A percentile compares a stretch with the other conserved stretches of the same genome.
These are phyloP conservation scores for Amphiprion percula DNA, from an alignment of 2,113 vertebrate species.

Conservation along the genomic window DNA sequence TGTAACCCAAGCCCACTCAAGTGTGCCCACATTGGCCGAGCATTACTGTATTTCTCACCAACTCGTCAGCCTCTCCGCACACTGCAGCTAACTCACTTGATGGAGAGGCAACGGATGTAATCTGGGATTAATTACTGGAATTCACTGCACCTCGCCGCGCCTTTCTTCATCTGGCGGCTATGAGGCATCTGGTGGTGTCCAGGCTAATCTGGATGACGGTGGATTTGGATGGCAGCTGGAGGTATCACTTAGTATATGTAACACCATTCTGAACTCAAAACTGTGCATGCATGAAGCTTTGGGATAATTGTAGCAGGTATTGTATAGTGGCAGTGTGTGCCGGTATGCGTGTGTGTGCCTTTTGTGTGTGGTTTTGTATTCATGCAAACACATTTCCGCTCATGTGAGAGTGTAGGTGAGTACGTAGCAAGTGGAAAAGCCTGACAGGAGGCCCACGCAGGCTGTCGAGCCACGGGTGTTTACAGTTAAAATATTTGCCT, in stretches of 20 bases:
- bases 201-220: slow-evolving; percentile 79
- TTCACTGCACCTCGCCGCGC: slow-evolving; percentile 49
- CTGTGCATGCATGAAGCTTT: neutral
- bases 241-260: slow-evolving; percentile 54
- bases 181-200: slow-evolving; percentile 70
- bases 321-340: neutral
- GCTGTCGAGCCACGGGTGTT: slow-evolving; percentile 80
- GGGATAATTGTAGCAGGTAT: slow-evolving; percentile 23
- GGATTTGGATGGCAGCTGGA: slow-evolving; percentile 76
- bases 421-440: slow-evolving; percentile 62
- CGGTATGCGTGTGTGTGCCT: slow-evolving; percentile 16
- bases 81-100: slow-evolving; percentile 68
- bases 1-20: slow-evolving; percentile 26
- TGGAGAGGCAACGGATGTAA: slow-evolving; percentile 77
- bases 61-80: slow-evolving; percentile 27
- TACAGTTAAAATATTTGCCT: slow-evolving; percentile 85
- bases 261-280: slow-evolving; percentile 30
- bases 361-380: slow-evolving; percentile 37
- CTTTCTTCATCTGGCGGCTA: slow-evolving; percentile 59
- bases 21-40: slow-evolving; percentile 29
- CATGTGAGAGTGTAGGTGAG: slow-evolving; percentile 56
- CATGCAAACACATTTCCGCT: slow-evolving; percentile 31
- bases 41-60: slow-evolving; percentile 42
- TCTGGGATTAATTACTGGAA: slow-evolving; percentile 81
- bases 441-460: slow-evolving; percentile 77